Conservation (phyloP, 2,113 vertebrate species). For the Pleuronectes platessa region DNA sequence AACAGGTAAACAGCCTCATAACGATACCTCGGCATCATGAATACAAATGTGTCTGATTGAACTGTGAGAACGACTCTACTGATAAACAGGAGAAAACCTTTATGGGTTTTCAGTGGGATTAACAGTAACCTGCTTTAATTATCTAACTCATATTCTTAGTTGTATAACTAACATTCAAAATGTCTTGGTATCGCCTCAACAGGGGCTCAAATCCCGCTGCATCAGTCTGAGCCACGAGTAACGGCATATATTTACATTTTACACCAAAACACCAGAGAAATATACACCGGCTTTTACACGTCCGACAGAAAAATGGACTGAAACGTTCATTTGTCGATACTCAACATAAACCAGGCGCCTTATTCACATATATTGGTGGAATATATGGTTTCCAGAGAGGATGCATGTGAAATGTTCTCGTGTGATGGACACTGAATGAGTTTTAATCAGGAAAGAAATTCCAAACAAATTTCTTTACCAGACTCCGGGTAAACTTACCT, state of each 20-base stretch:
- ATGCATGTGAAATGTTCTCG: constrained; percentile 40
- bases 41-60: background rate
- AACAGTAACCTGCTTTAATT: background rate
- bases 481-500: constrained; percentile 71
- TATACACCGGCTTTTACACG: constrained; percentile 9
- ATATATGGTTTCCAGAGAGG: constrained; percentile 74
- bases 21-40: constrained; percentile 33
- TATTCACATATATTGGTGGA: constrained; percentile 75
- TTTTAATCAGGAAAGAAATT: constrained; percentile 71
- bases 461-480: constrained; percentile 67
- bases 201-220: background rate
- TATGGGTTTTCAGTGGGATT: constrained; percentile 8
- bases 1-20: constrained; percentile 20
- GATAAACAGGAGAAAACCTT: constrained; percentile 5
- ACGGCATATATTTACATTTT: constrained; percentile 15
- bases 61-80: constrained; percentile 17
- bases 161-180: constrained; percentile 35
- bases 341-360: constrained; percentile 44
- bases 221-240: background rate
- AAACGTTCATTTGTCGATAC: constrained; percentile 3
- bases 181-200: constrained; percentile 32
- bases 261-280: constrained; percentile 2
- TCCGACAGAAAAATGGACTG: constrained; percentile 20
- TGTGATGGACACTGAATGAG: constrained; percentile 45
- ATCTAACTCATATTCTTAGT: background rate